Base-by-base conservation (phyloP, 1,140 invertebrate species). In the Dufourea novaeangliae region DNA sequence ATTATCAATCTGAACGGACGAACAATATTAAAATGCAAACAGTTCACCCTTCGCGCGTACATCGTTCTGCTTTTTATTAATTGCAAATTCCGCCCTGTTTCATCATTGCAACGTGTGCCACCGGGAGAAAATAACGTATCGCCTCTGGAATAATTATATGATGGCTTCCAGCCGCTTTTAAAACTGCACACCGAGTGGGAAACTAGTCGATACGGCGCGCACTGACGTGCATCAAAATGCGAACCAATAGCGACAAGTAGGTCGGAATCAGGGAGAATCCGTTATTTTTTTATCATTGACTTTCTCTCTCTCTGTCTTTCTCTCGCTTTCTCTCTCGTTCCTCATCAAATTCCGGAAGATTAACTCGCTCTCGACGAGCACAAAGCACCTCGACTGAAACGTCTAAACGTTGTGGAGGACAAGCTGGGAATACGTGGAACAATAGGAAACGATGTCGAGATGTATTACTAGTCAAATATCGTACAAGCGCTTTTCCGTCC, bases 271-370 rank as follows among this genome's bases (percentile, higher is more conserved):
- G 34, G 46, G 34, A 22, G 64, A 52, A 37, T 67, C 20, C 27
- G 34, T 20, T n/a, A n/a, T n/a, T n/a, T n/a, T 32, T 29, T 22
- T 52, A 54, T 67, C 46, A 57, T 72, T 37, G 57, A 50, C 44
- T 46, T 20, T n/a, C n/a, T n/a, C n/a, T n/a, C n/a, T n/a, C n/a
- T n/a, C n/a, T n/a, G n/a, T n/a, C n/a, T n/a, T n/a, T n/a, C n/a
- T n/a, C n/a, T n/a, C n/a, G n/a, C n/a, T n/a, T n/a, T n/a, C n/a
- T n/a, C n/a, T n/a, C n/a, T n/a, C 27, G 8, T 32, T 11, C 37
- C 63, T n/a, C 41, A 25, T 50, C 57, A 29, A 50, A 63, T 63
- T 72, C 57, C 29, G 41, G 32, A 63, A 63, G 70, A 72, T 72
- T 72, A 72, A 63, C 32, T 52, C n/a, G 27, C n/a, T 25, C n/a